Base-by-base conservation (phyloP, 2,797 vertebrate species). In the Falco cherrug region DNA sequence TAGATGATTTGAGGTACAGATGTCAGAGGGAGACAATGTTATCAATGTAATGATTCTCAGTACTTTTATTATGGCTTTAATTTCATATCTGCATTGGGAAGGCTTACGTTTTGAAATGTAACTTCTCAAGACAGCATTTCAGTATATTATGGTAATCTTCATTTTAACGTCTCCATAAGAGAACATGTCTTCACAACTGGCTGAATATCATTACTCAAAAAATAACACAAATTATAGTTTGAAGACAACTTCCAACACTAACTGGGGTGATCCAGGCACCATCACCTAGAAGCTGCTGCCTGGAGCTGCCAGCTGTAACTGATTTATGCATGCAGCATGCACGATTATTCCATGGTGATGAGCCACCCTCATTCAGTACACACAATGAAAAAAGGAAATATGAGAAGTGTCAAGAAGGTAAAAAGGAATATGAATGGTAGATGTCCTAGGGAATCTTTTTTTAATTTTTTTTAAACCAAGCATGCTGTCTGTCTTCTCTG, bases 301-400 rank as follows among this genome's bases (percentile, higher is more conserved):
- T 6, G 39, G 31, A 83, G 41, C 79, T 10, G 31, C 47, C 70
- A 3, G 13, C 48, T 19, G 11, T 0, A 8, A 5, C 21, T 29
- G 71, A 17, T 7, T 22, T 2, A n/a, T 6, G 64, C 35, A 1
- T 8, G 6, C 16, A 8, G 51, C 20, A 41, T 4, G 3, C 0
- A 8, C 0, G 8, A 1, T 21, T 7, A 8, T 7, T 25, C 39
- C 3, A 33, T 1, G 35, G 64, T 10, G 39, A 69, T 0, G 33
- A 74, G 77, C 77, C 11, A 1, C 54, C 68, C n/a, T 37, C 17
- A 0, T 2, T 17, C 71, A 9, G 57, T 5, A n/a, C 22, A 22
- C 43, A 9, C 35, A 4, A 15, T 0, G 3, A 5, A 13, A 37
- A 59, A 22, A 12, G 50, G 67, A 31, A 59, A 57, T 28, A 1